Evolutionary conservation across 30 jellyfish, hydroid and myxozoan species (phyloP).

Genomic region (Kudoa iwatai): DNA sequence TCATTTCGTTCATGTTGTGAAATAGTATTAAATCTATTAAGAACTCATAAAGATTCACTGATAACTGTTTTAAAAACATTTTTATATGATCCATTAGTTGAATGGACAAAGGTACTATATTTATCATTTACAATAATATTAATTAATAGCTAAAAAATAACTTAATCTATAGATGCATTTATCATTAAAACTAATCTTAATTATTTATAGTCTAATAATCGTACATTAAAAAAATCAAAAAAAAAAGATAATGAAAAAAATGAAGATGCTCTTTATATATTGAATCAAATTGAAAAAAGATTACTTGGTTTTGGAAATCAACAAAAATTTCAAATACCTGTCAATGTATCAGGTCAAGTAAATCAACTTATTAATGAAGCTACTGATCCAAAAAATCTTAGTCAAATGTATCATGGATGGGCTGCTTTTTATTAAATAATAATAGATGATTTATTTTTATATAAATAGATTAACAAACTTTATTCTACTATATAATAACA

Average conservation of each 20-base stretch:
- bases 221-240: constrained; percentile 9
- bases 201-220: no score
- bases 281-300: constrained; percentile 39
- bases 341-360: constrained; percentile 48
- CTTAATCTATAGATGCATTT: background rate
- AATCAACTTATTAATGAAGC: constrained; percentile 58
- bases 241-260: constrained; percentile 26
- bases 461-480: no score
- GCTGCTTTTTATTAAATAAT: constrained; percentile 41
- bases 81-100: constrained; percentile 79
- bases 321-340: background rate
- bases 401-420: constrained; percentile 93
- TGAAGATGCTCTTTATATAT: constrained; percentile 45
- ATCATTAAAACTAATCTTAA: no score
- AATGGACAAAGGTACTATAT: constrained; percentile 37
- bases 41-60: constrained; percentile 41
- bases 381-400: constrained; percentile 19
- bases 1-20: constrained; percentile 59
- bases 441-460: no score
- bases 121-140: no score
- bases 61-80: constrained; percentile 44
- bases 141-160: background rate
- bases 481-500: no score
- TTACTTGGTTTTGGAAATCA: constrained; percentile 8
- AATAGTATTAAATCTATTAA: constrained; percentile 33